A percentile compares a stretch with the other conserved stretches of the same genome.
Conservation (phyloP, 2,888 invertebrate genomes). For the Cheilosia vernalis region DNA sequence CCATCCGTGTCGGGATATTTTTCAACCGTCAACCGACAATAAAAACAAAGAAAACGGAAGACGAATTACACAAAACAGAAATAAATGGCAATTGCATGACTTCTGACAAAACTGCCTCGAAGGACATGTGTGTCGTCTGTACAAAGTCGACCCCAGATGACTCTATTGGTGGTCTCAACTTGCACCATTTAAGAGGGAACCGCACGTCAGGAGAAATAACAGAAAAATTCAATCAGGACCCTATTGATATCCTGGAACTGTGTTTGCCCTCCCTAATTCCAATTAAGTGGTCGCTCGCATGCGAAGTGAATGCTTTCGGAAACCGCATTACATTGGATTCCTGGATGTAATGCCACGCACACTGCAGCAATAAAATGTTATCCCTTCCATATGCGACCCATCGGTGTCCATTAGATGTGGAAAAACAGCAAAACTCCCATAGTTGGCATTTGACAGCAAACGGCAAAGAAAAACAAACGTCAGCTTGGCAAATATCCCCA, state of each 20-base stretch:
- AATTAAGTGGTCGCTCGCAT: conserved; percentile 59
- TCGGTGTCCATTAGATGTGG: conserved; percentile 69
- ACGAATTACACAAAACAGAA: conserved; percentile 32
- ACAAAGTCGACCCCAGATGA: conserved; percentile 65
- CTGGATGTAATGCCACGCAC: conserved; percentile 53
- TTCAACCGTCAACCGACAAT: conserved; percentile 56
- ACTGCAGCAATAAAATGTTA: conserved; percentile 73
- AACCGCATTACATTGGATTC: conserved; percentile 53
- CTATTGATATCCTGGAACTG: conserved; percentile 53
- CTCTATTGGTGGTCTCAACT: conserved; percentile 71
- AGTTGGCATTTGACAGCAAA: background rate
- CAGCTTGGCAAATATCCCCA: conserved; percentile 74
- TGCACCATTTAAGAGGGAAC: conserved; percentile 34
- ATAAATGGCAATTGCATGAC: conserved; percentile 71
- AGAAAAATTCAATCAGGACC: conserved; percentile 67
- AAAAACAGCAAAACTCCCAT: conserved; percentile 53
- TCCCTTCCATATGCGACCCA: conserved; percentile 70
- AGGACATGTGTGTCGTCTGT: conserved; percentile 62
- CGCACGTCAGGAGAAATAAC: conserved; percentile 50
- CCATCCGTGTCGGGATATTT: conserved; percentile 71
- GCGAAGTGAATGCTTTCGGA: conserved; percentile 26
- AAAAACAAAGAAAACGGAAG: conserved; percentile 72
- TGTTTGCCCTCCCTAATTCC: conserved; percentile 44
- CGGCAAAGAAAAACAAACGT: conserved; percentile 71
- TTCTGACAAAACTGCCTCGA: conserved; percentile 62